phyloP scores from a whole-genome alignment of 2,888 invertebrate species.

The Sinhomidia bicolor region DNA sequence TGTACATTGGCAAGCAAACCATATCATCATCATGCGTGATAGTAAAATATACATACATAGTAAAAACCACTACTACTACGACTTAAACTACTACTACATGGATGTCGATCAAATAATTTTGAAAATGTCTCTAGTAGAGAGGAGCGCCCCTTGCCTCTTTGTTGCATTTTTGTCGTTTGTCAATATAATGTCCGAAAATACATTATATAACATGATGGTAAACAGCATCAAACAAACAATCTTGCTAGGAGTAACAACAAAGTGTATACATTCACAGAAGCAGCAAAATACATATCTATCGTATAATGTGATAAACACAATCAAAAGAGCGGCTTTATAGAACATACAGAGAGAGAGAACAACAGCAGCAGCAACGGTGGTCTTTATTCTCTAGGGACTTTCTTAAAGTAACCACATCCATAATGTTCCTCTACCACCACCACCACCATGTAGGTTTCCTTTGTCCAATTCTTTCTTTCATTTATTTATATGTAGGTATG shows the following conservation, averaged over 20 bases:
- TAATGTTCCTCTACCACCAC: conserved; percentile 61
- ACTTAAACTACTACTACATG: no score
- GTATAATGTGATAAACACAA: conserved; percentile 6
- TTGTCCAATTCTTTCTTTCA: conserved; percentile 31
- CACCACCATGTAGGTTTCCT: conserved; percentile 49
- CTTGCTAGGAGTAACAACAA: conserved; percentile 10
- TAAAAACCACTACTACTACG: no score
- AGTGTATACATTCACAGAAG: neutral
- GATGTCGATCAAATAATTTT: neutral
- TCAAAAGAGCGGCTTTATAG: conserved; percentile 16
- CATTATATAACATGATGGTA: no score
- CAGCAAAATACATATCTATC: neutral
- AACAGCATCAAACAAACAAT: conserved; percentile 52
- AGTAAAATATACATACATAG: no score
- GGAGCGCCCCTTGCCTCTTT: neutral
- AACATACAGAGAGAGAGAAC: neutral
- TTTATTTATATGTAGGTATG: no score
- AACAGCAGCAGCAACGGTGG: conserved; percentile 52
- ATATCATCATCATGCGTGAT: no score
- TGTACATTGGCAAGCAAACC: no score
- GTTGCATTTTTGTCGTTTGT: neutral
- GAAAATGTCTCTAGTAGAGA: neutral
- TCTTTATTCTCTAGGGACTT: conserved; percentile 58
- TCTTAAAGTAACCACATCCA: conserved; percentile 65
- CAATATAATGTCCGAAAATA: conserved; percentile 32